Base-by-base conservation (phyloP, 2,888 invertebrate species). In the Drepanosiphum platanoidis region DNA sequence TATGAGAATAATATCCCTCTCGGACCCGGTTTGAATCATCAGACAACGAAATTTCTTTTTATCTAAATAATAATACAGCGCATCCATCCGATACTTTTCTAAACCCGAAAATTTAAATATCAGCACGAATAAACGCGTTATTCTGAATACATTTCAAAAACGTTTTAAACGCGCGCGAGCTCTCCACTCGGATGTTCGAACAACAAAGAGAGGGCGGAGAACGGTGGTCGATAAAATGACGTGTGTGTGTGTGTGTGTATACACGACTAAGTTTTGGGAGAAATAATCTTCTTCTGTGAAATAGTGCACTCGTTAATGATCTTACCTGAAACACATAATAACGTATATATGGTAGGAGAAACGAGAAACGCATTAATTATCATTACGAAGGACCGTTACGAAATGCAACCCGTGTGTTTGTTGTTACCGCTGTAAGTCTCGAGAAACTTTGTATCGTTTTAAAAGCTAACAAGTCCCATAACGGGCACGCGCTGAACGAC, bases 401-500 rank as follows among this genome's bases (percentile, higher is more conserved):
- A 71, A 71, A 71, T 30, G 34, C 34, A 32, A 39, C 3, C 34
- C 42, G 34, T 32, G 64, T 82, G 64, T 74, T 39, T 68, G 27
- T 39, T 68, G 27, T 15, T 27, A 64, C 61, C 36, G 11, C 18
- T 34, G 22, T 75, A 66, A 64, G 72, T 42, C 15, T 75, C 34
- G 2, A 74, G n/a, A 83, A 83, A 83, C 75, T 75, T 75, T 52
- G 46, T 36, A 68, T 22, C 46, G 36, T 83, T 75, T 74, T 52
- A 66, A 75, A 46, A 83, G 75, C 74, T 52, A 83, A 68, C 66
- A 83, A 46, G 66, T 83, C 22, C 27, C 27, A 42, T 82, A 82
- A 58, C 27, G 18, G 32, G 18, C 61, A 52, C 27, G 52, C 22
- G 32, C 30, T 36, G 39, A 30, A 71, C 13, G 36, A n/a, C 34